Evolutionary conservation across 2,113 vertebrate genomes (phyloP), one percentile per base, ranked within the genome.

Genomic region (Aegithalos caudatus): DNA sequence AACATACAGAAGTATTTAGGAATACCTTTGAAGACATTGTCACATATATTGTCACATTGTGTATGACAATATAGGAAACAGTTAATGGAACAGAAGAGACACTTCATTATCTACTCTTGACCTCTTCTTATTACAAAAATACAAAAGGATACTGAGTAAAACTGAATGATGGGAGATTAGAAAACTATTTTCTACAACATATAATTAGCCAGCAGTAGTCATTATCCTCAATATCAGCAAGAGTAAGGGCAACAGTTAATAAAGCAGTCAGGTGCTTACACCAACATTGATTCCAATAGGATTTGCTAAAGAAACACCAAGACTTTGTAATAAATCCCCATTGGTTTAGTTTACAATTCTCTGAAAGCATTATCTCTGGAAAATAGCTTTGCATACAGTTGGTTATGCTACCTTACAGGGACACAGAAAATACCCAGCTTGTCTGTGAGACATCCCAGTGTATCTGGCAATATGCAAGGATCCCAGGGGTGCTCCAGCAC

Each of bases 401-500:
- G 5, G 11, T 33, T 89, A 51, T 8, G 5, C 21, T 53, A 14
- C 18, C 5, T 57, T 44, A 17, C 16, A 71, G 54, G 27, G 29
- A 31, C 10, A 47, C 15, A 73, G 40, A 72, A 72, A 82, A 40
- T 11, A n/a, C 18, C 50, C 13, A 54, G 25, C 11, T 14, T 71
- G 28, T 28, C 54, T 23, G 45, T 20, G 29, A 50, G 50, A 33
- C 18, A n/a, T 22, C 15, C 14, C 13, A 4, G 19, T 22, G 9
- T 48, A n/a, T n/a, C 19, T 40, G n/a, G 5, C 12, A 78, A 51
- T 17, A 29, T 12, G 12, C 25, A 25, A 35, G 25, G 38, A 50
- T 6, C 3, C 4, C 2, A 3, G 6, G 3, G 15, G 3, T 28
- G 35, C 50, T 72, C 12, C 1, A 3, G 10, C 6, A 27, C 3